Conservation (phyloP, 2,113 vertebrate species). For the Haplotaxodon microlepis region DNA sequence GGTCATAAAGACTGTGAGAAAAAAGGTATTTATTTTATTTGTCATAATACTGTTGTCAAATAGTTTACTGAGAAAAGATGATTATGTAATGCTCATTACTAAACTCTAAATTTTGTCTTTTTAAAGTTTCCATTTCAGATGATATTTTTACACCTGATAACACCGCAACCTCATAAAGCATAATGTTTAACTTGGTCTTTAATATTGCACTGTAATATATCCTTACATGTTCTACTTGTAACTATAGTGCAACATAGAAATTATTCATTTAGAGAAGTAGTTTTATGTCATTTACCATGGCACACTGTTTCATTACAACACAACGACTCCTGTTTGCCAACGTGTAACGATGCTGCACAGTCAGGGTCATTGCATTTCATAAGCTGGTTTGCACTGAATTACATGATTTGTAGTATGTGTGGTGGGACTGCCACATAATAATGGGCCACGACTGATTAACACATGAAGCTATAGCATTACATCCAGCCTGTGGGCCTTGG, state of each 20-base stretch:
- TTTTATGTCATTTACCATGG: accelerated
- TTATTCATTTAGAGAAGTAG: not conserved
- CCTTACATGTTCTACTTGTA: not conserved
- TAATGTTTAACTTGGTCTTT: not conserved
- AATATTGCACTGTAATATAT: not conserved
- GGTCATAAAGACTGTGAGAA: accelerated
- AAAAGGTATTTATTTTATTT: not conserved
- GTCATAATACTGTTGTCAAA: not conserved
- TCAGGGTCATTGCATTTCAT: not conserved
- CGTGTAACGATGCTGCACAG: not conserved
- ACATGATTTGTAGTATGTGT: not conserved
- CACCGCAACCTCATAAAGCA: not conserved
- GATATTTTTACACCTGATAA: accelerated
- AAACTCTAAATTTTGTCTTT: not conserved
- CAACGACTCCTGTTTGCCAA: not conserved
- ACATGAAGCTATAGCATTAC: accelerated
- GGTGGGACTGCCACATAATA: not conserved
- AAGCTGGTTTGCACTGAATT: not conserved
- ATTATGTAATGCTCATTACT: not conserved
- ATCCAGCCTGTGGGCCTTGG: not conserved
- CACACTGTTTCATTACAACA: not conserved
- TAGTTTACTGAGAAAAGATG: not conserved
- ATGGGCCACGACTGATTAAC: not conserved
- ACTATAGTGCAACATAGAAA: not conserved
- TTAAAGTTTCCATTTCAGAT: not conserved